Percentiles rank a stretch among this genome's conserved stretches.
Conservation (phyloP, 2,888 invertebrate genomes). For the Megamerina dolium region DNA sequence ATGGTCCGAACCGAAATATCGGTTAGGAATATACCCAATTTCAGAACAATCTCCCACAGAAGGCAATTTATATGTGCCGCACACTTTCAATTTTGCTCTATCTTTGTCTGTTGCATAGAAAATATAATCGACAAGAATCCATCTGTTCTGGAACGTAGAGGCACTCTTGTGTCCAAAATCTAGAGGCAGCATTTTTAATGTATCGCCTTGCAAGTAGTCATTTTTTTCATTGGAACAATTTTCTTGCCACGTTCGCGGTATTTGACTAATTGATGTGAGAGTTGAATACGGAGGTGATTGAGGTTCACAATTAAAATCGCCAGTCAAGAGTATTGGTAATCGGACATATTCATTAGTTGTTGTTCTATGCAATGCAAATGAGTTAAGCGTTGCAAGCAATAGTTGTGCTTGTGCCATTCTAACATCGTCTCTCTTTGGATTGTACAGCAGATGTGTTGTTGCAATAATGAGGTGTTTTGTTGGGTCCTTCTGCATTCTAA, state of each 20-base stretch:
- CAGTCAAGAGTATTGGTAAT: constrained; percentile 77
- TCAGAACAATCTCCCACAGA: constrained; percentile 55
- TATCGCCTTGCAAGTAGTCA: neutral
- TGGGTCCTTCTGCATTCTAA: constrained; percentile 54
- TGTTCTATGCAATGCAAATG: constrained; percentile 63
- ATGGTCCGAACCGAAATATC: constrained; percentile 73
- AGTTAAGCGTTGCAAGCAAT: constrained; percentile 77
- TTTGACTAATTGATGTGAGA: constrained; percentile 13
- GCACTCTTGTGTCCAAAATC: constrained; percentile 24
- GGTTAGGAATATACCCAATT: constrained; percentile 67
- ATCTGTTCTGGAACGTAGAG: constrained; percentile 69
- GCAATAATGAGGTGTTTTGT: constrained; percentile 66
- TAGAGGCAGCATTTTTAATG: constrained; percentile 23
- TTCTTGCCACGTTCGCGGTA: neutral
- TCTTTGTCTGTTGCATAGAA: constrained; percentile 59
- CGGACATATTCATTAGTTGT: constrained; percentile 30
- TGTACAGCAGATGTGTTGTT: constrained; percentile 92
- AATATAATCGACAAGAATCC: constrained; percentile 87
- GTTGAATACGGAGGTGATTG: constrained; percentile 52
- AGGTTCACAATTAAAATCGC: constrained; percentile 87
- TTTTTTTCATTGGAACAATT: constrained; percentile 1
- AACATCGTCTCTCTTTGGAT: constrained; percentile 82
- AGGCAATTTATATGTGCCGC: constrained; percentile 61
- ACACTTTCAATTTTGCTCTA: constrained; percentile 42
- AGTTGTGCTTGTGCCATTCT: constrained; percentile 82